Evolutionary conservation across 2,797 vertebrate species (phyloP), one percentile per base, ranked within the genome.

Genomic region (Psittacula echo): DNA sequence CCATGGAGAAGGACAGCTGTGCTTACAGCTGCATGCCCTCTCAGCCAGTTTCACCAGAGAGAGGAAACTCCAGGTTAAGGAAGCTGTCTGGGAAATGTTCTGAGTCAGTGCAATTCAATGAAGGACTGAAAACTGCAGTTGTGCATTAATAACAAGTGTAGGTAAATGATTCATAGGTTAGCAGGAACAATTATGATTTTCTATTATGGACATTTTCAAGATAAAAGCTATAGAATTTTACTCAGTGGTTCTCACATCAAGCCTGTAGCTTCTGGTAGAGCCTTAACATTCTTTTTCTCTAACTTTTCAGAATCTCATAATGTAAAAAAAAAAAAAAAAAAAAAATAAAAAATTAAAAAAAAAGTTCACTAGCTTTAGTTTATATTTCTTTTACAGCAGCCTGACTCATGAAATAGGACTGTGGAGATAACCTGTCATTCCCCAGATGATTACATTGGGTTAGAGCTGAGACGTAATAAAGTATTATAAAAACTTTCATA

Each of bases 141-240:
- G 37, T 68, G 3, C 22, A 50, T 87, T 58, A 75, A 78, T 50
- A 75, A 68, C 20, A 76, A 51, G 5, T 37, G 6, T 22, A 80
- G 22, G 61, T 68, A 93, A 85, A 90, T 88, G 14, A 89, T 85
- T 95, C 68, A 71, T 71, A 74, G 30, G 26, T 70, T 90, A 44
- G 48, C 37, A 68, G 26, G 39, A 92, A 48, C 27, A 3, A 54
- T 66, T 90, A 65, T 44, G 32, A 78, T 87, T 66, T 90, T 80
- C 37, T 89, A 3, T 83, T 92, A 65, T 44, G 66, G 66, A 74
- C 7, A 22, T 78, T 92, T 91, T 80, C 44, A 27, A 75, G 60
- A 51, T 14, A 78, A 93, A 89, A 10, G 9, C 20, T 72, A 27
- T 41, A 60, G n/a, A 85, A 80, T 87, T 93, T 89, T 21, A n/a